These are phyloP conservation scores for Macroglossus sobrinus DNA, from an alignment of 2,113 vertebrate genomes.

Conservation along the genomic window DNA sequence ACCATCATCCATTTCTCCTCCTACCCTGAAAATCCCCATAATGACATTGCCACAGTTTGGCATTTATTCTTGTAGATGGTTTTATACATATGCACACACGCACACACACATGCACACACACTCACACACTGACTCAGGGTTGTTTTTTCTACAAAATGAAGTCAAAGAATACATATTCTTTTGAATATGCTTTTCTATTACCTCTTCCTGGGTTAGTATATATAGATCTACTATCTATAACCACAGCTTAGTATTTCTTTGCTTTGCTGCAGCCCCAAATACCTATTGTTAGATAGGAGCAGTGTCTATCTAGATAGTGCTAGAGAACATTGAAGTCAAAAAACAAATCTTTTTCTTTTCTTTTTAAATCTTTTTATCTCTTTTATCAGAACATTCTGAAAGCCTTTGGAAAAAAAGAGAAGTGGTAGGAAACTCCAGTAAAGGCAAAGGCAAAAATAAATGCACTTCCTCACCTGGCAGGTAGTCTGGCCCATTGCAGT, in stretches of 20 bases:
- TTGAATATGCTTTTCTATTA: neutral
- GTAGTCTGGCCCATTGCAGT: neutral
- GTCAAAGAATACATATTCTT: neutral
- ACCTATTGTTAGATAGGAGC: neutral
- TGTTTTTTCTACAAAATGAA: neutral
- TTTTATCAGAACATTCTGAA: neutral
- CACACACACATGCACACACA: neutral
- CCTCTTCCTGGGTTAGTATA: neutral
- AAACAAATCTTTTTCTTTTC: neutral
- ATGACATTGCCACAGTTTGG: neutral
- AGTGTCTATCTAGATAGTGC: neutral
- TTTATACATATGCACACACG: neutral
- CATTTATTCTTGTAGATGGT: neutral
- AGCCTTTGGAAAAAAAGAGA: neutral
- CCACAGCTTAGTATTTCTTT: neutral
- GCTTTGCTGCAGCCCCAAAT: neutral
- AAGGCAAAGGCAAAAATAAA: constrained; percentile 34
- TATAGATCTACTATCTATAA: neutral
- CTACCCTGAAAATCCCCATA: neutral
- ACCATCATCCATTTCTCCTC: neutral
- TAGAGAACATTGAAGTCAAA: neutral
- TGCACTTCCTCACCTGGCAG: neutral
- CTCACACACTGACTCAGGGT: neutral
- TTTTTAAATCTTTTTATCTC: neutral
- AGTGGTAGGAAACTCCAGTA: neutral